Evolutionary conservation across 2,113 vertebrate species (phyloP), one percentile per base, ranked within the genome.

Genomic region (Podilymbus podiceps): DNA sequence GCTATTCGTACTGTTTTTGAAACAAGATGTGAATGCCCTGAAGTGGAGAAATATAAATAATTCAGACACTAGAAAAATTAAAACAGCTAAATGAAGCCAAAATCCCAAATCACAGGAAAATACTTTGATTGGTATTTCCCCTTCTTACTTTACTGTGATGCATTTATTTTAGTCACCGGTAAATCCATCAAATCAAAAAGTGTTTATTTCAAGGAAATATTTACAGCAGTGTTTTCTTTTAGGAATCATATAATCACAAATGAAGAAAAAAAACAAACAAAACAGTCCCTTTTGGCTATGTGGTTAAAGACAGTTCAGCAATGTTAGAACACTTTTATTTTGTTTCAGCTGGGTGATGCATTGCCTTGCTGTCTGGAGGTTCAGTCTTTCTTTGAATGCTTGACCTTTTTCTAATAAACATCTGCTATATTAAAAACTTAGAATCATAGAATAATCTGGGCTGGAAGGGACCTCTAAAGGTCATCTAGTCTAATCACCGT

Each of bases 21-120:
- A 89, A 47, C 9, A 27, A 5, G 8, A 35, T 31, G 27, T 68
- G 68, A 2, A 0, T 87, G 49, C 58, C 64, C 73, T 78, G 69
- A 86, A 89, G 68, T 73, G 71, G n/a, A 67, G 35, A 81, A 80
- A 88, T 63, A 88, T 80, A 91, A 88, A 79, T 95, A 95, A 87
- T 91, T 82, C 69, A 93, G 60, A 30, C 6, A 4, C 27, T 47
- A 68, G 75, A 23, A 40, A 53, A 67, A 44, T 47, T 47, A 83
- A 88, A 93, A 31, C 47, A 21, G 64, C 56, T 18, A n/a, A 66
- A 63, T 21, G 68, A 50, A 81, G 33, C 56, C 23, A 21, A 44
- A 77, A 72, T 82, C 14, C 11, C 62, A 52, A 28, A 56, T 82
- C 83, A 25, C 35, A 6, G 31, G 68, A 72, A 91, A 83, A 56